Evolutionary conservation across 2,888 invertebrate genomes (phyloP), one percentile per base, ranked within the genome.

Genomic region (Lepidocyrtoides sp.): DNA sequence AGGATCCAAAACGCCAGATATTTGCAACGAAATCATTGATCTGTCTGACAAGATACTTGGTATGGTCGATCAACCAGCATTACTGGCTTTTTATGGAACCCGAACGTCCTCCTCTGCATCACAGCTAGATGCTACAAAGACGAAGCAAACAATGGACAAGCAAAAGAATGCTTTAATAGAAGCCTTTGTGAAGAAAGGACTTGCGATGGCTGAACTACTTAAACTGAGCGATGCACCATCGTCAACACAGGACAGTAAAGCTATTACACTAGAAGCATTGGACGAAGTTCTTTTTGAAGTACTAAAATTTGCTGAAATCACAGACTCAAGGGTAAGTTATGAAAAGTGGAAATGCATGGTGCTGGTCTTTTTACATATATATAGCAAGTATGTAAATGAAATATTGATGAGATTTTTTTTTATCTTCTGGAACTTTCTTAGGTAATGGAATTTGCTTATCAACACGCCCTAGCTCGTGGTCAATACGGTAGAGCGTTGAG

Each of bases 401-500:
- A 5, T n/a, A 51, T 17, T 32, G 44, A 10, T 48, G 41, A 20
- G 8, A 26, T 57, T 83, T 20, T 86, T 72, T 51, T 17, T 29
- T n/a, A n/a, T n/a, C n/a, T n/a, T n/a, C n/a, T n/a, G n/a, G n/a
- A n/a, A n/a, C 7, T 36, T 36, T 36, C 7, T 17, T 94, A 97
- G 97, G 97, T 97, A 72, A 96, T 97, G 69, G 96, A 97, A 94
- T 97, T 99, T 95, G 97, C 97, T 14, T 95, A 98, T 57, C 98
- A 98, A 97, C 98, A 99, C 95, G 97, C 98, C 66, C 96, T 97
- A 94, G 96, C 97, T 0, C 96, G 97, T 94, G 96, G 96, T 92
- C 98, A 98, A 85, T 97, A 97, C 95, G 99, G 98, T 0, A 97
- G 98, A 92, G 97, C 97, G 93, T 95, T 97, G 93, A 98, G 98